Conservation (phyloP, 2,113 vertebrate genomes). For the Sprattus sprattus region DNA sequence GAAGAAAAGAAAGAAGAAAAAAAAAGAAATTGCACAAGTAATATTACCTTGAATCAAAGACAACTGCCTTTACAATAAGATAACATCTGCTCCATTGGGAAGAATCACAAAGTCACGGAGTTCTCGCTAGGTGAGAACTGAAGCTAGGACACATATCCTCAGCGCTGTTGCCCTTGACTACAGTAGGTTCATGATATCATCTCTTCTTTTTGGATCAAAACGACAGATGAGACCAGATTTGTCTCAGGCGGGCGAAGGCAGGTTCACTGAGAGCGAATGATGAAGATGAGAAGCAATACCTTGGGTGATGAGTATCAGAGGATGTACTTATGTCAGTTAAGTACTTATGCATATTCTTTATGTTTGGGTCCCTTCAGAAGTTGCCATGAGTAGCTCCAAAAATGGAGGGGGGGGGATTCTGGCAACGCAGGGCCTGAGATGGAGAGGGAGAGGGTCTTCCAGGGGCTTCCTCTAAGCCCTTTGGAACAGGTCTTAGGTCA, state of each 20-base stretch:
- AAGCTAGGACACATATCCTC: not conserved
- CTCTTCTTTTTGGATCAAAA: not conserved
- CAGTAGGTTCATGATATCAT: not conserved
- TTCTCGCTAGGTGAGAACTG: not conserved
- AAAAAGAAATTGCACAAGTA: not conserved
- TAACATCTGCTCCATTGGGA: not conserved
- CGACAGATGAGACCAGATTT: not conserved
- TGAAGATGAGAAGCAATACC: not conserved
- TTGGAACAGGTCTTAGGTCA: not conserved
- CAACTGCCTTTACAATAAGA: not conserved
- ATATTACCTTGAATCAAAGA: not conserved
- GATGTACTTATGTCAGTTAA: not conserved
- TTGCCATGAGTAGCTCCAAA: not conserved
- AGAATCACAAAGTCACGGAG: not conserved
- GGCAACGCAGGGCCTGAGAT: not conserved
- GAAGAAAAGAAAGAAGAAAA: not conserved
- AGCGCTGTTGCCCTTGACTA: not conserved
- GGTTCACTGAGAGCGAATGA: not conserved
- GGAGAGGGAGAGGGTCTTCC: not conserved
- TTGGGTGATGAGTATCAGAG: not conserved
- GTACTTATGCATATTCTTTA: constrained; percentile 17
- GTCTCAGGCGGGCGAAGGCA: not conserved
- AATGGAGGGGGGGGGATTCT: not conserved
- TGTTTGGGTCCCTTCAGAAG: not conserved
- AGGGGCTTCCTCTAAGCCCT: not conserved